Percentiles rank a stretch among this genome's conserved stretches.
Conservation (phyloP, 2,113 vertebrate species). For the Sakesphorus luctuosus region DNA sequence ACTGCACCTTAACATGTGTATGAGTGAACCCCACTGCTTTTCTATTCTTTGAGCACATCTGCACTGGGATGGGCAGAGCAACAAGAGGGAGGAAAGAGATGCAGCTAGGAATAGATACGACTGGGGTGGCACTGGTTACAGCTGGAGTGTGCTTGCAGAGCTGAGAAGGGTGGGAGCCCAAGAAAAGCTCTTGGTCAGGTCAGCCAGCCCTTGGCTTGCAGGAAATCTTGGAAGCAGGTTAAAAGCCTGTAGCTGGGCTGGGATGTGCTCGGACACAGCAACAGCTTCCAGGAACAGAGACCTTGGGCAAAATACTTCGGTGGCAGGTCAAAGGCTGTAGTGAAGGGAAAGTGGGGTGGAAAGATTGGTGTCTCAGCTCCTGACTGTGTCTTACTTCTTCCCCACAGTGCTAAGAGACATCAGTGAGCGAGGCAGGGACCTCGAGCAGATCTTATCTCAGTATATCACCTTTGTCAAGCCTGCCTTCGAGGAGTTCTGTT, state of each 20-base stretch:
- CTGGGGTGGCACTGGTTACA: not conserved
- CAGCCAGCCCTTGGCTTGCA: not conserved
- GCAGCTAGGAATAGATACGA: not conserved
- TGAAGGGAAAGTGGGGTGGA: not conserved
- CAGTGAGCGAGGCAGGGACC: slow-evolving; percentile 89
- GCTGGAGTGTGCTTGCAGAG: not conserved
- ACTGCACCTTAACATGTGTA: not conserved
- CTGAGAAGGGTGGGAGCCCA: not conserved
- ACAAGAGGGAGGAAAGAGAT: not conserved
- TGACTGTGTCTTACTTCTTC: not conserved
- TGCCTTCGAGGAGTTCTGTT: slow-evolving; percentile 97
- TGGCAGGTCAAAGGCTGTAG: not conserved
- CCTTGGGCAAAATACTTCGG: accelerated
- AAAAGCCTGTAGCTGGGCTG: not conserved
- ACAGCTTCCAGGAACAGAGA: not conserved
- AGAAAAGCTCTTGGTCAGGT: not conserved
- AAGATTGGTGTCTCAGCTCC: not conserved
- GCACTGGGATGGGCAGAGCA: not conserved
- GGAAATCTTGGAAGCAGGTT: not conserved
- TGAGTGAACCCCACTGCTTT: not conserved
- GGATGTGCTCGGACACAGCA: not conserved
- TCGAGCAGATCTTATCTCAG: slow-evolving; percentile 92
- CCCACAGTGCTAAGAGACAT: slow-evolving; percentile 92
- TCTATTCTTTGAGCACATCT: not conserved
- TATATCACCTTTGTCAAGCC: slow-evolving; percentile 98